A percentile compares a stretch with the other conserved stretches of the same genome.
Evolutionary conservation across 2,113 vertebrate genomes (phyloP).

Genomic region (Plestiodon gilberti): DNA sequence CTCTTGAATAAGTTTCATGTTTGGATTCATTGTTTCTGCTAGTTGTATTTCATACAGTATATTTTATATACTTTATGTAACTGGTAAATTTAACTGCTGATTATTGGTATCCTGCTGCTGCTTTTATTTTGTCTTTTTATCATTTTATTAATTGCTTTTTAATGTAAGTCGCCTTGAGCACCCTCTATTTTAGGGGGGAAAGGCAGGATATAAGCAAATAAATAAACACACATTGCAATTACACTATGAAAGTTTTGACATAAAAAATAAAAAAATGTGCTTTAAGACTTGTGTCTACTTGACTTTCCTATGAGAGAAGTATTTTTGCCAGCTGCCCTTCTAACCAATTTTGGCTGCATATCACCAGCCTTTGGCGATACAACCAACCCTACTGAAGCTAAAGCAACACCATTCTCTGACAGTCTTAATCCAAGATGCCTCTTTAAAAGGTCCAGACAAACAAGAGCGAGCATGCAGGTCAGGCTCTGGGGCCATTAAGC

Average conservation of each 20-base stretch:
- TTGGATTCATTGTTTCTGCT: too few species aligned
- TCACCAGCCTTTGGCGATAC: slow-evolving; percentile 22
- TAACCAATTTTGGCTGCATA: not conserved
- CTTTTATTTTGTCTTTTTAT: too few species aligned
- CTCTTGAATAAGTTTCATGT: too few species aligned
- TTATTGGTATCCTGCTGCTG: too few species aligned
- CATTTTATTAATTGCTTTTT: too few species aligned
- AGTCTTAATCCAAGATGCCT: slow-evolving; percentile 70
- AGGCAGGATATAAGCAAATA: too few species aligned
- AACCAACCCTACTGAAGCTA: slow-evolving; percentile 48
- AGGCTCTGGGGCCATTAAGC: slow-evolving; percentile 72
- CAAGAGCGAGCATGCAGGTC: slow-evolving; percentile 75
- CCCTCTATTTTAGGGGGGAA: too few species aligned
- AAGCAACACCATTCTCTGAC: slow-evolving; percentile 62
- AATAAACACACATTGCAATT: not conserved
- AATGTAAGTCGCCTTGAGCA: too few species aligned
- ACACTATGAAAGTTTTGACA: not conserved
- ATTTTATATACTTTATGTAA: too few species aligned
- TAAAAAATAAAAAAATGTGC: not conserved
- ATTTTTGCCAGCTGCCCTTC: slow-evolving; percentile 11
- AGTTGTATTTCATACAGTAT: too few species aligned
- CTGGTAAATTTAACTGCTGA: too few species aligned
- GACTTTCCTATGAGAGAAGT: not conserved
- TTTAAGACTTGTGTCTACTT: not conserved
- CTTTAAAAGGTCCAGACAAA: slow-evolving; percentile 65